Conservation (phyloP, 2,797 vertebrate species). For the Clarias fuscus region DNA sequence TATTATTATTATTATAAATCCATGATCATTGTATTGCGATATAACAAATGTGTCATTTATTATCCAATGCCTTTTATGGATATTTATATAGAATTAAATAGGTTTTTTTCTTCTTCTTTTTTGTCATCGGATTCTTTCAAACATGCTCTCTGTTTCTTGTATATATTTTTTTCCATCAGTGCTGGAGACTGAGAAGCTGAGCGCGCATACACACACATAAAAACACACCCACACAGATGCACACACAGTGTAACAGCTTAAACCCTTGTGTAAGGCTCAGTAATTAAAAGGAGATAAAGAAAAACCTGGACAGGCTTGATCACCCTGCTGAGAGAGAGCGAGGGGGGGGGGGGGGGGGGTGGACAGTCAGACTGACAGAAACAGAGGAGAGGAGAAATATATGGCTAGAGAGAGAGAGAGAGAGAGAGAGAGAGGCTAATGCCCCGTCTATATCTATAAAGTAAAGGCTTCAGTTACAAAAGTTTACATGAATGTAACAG, state of each 20-base stretch:
- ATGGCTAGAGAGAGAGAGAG: not conserved
- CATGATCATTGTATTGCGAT: not conserved
- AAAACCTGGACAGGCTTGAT: constrained; percentile 39
- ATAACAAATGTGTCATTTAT: no score
- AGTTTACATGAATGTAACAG: no score
- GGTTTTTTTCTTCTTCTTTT: not conserved
- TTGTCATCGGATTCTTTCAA: not conserved
- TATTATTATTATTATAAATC: not conserved
- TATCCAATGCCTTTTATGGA: not conserved
- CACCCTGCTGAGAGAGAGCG: constrained; percentile 33
- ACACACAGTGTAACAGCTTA: constrained; percentile 36
- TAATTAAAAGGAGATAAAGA: constrained; percentile 51
- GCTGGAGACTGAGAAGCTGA: not conserved
- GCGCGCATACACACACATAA: not conserved
- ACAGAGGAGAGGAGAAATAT: not conserved
- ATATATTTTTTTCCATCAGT: not conserved
- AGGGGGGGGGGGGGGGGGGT: not conserved
- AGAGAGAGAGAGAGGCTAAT: constrained; percentile 5
- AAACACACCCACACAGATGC: constrained; percentile 9
- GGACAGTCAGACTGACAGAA: not conserved
- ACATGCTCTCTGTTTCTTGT: not conserved
- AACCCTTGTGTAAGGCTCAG: constrained; percentile 35
- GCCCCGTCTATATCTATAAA: not conserved
- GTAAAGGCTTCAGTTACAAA: no score
- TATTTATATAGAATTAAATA: not conserved